A percentile compares a stretch with the other conserved stretches of the same genome.
These are phyloP conservation scores for Eurystomus gularis DNA, from an alignment of 2,113 vertebrate genomes.

Conservation along the genomic window DNA sequence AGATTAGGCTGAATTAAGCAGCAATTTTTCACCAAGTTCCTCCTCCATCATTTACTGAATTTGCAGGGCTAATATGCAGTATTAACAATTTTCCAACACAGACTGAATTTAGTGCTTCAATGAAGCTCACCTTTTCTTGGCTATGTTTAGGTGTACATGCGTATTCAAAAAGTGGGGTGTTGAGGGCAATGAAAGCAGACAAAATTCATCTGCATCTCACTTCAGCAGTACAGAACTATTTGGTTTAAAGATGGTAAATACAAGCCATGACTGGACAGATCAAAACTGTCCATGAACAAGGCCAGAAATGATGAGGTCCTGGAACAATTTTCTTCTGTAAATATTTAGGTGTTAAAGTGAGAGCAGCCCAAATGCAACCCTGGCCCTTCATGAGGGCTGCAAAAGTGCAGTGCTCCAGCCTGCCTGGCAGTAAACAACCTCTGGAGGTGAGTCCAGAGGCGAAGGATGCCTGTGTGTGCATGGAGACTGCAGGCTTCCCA, in stretches of 20 bases:
- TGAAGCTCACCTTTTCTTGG: fast-evolving
- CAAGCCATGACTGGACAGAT: background rate
- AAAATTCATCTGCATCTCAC: background rate
- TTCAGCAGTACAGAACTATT: background rate
- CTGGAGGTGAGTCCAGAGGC: background rate
- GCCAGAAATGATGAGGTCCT: background rate
- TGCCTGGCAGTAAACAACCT: background rate
- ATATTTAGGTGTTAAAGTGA: background rate
- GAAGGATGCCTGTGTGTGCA: background rate
- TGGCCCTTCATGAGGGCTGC: background rate
- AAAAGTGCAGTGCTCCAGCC: background rate
- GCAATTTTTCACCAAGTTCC: background rate
- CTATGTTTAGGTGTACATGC: background rate
- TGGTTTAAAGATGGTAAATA: background rate
- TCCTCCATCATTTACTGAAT: background rate
- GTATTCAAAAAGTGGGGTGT: background rate
- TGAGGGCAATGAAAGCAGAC: background rate
- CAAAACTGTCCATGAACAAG: background rate
- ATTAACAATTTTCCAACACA: background rate
- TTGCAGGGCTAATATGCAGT: background rate
- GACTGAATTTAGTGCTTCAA: background rate
- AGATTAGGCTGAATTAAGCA: conserved; percentile 30
- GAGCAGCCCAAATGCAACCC: background rate
- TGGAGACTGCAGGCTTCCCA: background rate
- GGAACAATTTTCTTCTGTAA: background rate